These are phyloP conservation scores for Leptobrachium leishanense DNA, from an alignment of 2,113 vertebrate genomes.

Conservation along the genomic window DNA sequence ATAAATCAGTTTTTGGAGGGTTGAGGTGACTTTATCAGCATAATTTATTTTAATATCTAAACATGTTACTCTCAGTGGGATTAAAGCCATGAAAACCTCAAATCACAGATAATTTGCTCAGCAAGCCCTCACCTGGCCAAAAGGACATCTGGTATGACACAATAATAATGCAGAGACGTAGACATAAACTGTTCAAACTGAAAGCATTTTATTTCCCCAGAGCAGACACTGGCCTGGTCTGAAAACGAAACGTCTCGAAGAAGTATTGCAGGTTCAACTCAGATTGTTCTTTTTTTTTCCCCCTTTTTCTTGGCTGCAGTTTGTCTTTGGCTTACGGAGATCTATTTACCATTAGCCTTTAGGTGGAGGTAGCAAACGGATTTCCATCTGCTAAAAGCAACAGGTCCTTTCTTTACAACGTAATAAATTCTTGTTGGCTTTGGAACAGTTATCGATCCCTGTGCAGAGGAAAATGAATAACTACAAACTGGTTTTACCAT, in stretches of 20 bases:
- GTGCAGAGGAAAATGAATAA: background rate
- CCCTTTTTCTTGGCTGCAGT: background rate
- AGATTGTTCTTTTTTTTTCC: background rate
- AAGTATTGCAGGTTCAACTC: conserved; percentile 16
- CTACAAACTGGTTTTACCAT: background rate
- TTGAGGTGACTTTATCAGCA: background rate
- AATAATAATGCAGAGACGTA: conserved; percentile 33
- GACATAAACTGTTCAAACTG: conserved; percentile 32
- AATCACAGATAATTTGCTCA: conserved; percentile 30
- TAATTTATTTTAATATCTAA: conserved; percentile 11
- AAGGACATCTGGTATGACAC: conserved; percentile 46
- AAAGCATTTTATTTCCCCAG: conserved; percentile 43
- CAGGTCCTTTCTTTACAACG: background rate
- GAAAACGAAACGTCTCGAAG: conserved; percentile 16
- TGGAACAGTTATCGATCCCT: background rate
- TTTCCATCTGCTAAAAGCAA: conserved; percentile 6
- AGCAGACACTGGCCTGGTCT: conserved; percentile 14
- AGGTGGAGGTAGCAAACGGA: conserved; percentile 7
- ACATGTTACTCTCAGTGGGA: conserved; percentile 20
- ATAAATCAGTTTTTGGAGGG: background rate
- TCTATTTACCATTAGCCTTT: conserved; percentile 9
- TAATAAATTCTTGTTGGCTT: background rate
- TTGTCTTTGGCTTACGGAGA: background rate
- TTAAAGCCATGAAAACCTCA: conserved; percentile 36
- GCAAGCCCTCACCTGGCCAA: conserved; percentile 40